Conservation (phyloP, 2,888 invertebrate genomes). For the Cephalotes varians region DNA sequence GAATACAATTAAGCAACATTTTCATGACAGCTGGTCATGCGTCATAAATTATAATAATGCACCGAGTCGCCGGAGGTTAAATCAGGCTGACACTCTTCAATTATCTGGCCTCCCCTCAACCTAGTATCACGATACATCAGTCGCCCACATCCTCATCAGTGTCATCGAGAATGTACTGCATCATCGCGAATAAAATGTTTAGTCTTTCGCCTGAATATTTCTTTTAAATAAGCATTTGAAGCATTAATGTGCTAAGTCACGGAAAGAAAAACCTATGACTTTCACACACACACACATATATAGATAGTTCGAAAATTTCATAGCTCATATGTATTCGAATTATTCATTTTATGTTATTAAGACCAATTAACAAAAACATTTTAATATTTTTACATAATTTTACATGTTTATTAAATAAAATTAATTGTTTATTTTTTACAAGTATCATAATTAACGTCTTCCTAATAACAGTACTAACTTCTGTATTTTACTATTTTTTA, state of each 20-base stretch:
- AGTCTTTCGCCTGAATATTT: constrained; percentile 38
- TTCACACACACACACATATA: no score
- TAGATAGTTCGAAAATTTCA: no score
- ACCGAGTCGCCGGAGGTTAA: constrained; percentile 77
- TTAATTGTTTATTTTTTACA: background rate
- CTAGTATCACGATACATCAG: constrained; percentile 65
- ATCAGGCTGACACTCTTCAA: constrained; percentile 79
- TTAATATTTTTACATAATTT: no score
- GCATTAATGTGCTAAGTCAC: constrained; percentile 29
- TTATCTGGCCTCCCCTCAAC: constrained; percentile 69
- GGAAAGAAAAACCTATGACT: constrained; percentile 5
- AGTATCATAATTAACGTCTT: background rate
- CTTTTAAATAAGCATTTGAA: constrained; percentile 44
- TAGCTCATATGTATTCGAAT: background rate
- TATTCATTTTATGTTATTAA: background rate
- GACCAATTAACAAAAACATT: no score
- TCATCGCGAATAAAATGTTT: constrained; percentile 52
- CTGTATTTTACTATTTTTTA: background rate
- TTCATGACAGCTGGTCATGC: constrained; percentile 71
- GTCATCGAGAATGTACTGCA: constrained; percentile 52
- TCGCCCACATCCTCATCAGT: constrained; percentile 72
- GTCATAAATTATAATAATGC: constrained; percentile 78
- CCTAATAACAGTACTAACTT: background rate
- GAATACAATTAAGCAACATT: constrained; percentile 49
- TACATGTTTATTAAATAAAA: background rate